Evolutionary conservation across 2,888 invertebrate genomes (phyloP).

Genomic region (Melangyna quadrimaculata): DNA sequence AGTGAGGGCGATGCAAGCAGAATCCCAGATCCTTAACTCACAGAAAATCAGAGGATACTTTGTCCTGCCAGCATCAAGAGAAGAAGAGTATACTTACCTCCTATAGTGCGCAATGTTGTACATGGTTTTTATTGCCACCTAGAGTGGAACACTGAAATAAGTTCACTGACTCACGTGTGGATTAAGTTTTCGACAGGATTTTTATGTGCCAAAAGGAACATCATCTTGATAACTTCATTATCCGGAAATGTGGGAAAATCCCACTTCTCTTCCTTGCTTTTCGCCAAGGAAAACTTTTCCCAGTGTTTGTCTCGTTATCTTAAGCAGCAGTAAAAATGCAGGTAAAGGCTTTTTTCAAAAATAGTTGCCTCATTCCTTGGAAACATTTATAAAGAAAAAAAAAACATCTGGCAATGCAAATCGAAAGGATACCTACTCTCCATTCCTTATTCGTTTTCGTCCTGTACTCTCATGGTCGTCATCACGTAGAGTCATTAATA

Average conservation of each 20-base stretch:
- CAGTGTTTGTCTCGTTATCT: slow-evolving; percentile 43
- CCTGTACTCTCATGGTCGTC: slow-evolving; percentile 29
- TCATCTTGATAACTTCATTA: slow-evolving; percentile 62
- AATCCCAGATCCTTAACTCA: slow-evolving; percentile 65
- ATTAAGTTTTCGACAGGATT: slow-evolving; percentile 70
- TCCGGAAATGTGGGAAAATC: slow-evolving; percentile 35
- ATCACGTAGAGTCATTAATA: slow-evolving; percentile 71
- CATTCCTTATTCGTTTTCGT: slow-evolving; percentile 8
- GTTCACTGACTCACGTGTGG: slow-evolving; percentile 71
- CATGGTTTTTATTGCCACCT: slow-evolving; percentile 65
- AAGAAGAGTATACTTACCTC: neutral
- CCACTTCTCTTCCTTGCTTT: neutral
- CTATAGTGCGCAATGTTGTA: slow-evolving; percentile 68
- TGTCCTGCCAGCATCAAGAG: slow-evolving; percentile 27
- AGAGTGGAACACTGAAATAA: slow-evolving; percentile 33
- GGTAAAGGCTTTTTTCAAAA: slow-evolving; percentile 50
- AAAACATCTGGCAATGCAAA: slow-evolving; percentile 69
- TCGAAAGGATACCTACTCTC: slow-evolving; percentile 26
- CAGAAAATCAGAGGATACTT: slow-evolving; percentile 54
- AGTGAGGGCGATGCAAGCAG: slow-evolving; percentile 33
- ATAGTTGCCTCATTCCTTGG: neutral
- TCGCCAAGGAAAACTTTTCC: slow-evolving; percentile 12
- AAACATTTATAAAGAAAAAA: neutral
- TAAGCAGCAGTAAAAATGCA: slow-evolving; percentile 41
- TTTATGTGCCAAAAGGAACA: slow-evolving; percentile 67